A percentile compares a stretch with the other conserved stretches of the same genome.
Evolutionary conservation across 2,888 invertebrate species (phyloP).

Genomic region (Cheilosia pagana): DNA sequence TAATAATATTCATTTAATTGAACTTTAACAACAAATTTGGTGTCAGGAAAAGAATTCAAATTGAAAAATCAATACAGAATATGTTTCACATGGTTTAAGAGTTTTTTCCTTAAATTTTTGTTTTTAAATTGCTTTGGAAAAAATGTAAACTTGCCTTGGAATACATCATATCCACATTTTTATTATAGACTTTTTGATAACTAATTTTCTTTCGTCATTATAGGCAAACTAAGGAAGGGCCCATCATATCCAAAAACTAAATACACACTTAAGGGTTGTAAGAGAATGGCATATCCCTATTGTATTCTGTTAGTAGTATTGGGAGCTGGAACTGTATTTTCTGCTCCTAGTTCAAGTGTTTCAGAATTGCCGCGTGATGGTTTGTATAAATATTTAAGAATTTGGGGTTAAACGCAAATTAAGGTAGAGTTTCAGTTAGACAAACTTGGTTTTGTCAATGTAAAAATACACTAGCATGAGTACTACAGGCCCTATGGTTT

Average conservation of each 20-base stretch:
- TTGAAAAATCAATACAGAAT: too few species aligned
- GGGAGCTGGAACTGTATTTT: constrained; percentile 33
- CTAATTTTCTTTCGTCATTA: neutral
- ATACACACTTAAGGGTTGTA: neutral
- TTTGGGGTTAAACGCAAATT: neutral
- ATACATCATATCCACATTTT: too few species aligned
- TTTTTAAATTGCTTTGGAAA: too few species aligned
- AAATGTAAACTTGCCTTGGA: too few species aligned
- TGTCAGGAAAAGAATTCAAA: too few species aligned
- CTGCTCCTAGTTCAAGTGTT: constrained; percentile 41
- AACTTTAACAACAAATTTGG: too few species aligned
- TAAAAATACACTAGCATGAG: neutral
- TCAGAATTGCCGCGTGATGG: constrained; percentile 49
- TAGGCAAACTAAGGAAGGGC: constrained; percentile 12
- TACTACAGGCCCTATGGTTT: constrained; percentile 2
- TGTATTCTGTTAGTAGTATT: constrained; percentile 35
- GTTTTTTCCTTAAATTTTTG: too few species aligned
- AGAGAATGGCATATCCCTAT: constrained; percentile 33
- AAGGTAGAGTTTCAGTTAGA: constrained; percentile 37
- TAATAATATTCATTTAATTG: too few species aligned
- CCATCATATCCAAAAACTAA: constrained; percentile 16
- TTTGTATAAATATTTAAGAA: constrained; percentile 46
- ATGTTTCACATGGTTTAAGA: too few species aligned
- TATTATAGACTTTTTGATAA: too few species aligned
- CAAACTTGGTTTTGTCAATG: neutral